Conservation (phyloP, 2,113 vertebrate genomes). For the Stigmatopora nigra region DNA sequence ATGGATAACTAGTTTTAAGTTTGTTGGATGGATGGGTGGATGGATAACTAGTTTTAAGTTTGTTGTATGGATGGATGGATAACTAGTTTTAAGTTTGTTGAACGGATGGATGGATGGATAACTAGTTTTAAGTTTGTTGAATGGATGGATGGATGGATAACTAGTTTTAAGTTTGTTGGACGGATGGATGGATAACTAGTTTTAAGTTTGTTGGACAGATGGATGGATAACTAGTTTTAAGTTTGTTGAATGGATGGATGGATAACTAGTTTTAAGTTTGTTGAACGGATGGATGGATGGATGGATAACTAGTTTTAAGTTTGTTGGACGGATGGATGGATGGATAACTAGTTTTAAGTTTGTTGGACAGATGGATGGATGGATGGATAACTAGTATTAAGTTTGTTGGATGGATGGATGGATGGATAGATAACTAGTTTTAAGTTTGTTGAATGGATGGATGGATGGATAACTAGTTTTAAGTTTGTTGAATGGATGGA, state of each 20-base stretch:
- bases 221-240: not conserved
- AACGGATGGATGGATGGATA: not conserved
- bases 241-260: not conserved
- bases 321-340: not conserved
- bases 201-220: not conserved
- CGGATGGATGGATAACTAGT: not conserved
- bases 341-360: not conserved
- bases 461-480: not conserved
- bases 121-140: not conserved
- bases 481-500: not conserved
- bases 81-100: not conserved
- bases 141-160: not conserved
- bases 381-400: not conserved
- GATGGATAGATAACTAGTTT: not conserved
- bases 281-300: not conserved
- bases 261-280: not conserved
- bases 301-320: not conserved
- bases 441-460: not conserved
- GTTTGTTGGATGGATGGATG: not conserved
- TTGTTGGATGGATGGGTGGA: not conserved
- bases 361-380: not conserved
- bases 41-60: not conserved
- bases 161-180: not conserved
- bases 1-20: too few relatives aligned
- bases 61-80: not conserved